These are phyloP conservation scores for Abrostola triplasia DNA, from an alignment of 2,888 invertebrate species.

Conservation along the genomic window DNA sequence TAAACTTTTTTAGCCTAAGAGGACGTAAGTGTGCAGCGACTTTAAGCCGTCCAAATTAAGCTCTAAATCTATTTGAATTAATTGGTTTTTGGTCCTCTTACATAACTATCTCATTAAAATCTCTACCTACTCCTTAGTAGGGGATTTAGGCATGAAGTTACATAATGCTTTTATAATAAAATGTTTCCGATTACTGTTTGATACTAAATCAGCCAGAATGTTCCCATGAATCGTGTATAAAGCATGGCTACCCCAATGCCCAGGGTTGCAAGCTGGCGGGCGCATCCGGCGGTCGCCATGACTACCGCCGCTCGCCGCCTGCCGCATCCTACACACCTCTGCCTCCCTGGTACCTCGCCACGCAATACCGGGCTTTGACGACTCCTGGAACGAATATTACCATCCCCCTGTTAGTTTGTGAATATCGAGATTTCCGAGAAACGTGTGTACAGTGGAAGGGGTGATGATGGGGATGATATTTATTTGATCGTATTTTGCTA, in stretches of 20 bases:
- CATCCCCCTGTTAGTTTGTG: conserved; percentile 17
- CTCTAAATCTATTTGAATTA: too few relatives aligned
- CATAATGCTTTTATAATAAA: background rate
- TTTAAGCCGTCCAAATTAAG: too few relatives aligned
- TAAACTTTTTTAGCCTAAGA: too few relatives aligned
- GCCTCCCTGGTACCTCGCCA: conserved; percentile 59
- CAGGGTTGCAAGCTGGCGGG: conserved; percentile 71
- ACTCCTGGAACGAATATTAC: conserved; percentile 34
- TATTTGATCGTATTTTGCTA: background rate
- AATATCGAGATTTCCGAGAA: conserved; percentile 23
- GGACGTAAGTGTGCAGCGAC: too few relatives aligned
- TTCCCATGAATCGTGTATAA: conserved; percentile 19
- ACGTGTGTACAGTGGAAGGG: background rate
- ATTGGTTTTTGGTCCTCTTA: too few relatives aligned
- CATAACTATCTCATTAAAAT: too few relatives aligned
- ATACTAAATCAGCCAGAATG: conserved; percentile 31
- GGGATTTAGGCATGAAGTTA: too few relatives aligned
- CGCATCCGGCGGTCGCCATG: conserved; percentile 82
- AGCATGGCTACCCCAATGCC: conserved; percentile 66
- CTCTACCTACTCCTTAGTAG: too few relatives aligned
- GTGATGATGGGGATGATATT: background rate
- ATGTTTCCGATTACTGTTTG: background rate
- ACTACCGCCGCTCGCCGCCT: conserved; percentile 68
- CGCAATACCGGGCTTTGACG: conserved; percentile 44
- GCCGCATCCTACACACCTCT: conserved; percentile 61